Evolutionary conservation across 2,888 invertebrate genomes (phyloP).

Genomic region (Tanypteryx hageni): DNA sequence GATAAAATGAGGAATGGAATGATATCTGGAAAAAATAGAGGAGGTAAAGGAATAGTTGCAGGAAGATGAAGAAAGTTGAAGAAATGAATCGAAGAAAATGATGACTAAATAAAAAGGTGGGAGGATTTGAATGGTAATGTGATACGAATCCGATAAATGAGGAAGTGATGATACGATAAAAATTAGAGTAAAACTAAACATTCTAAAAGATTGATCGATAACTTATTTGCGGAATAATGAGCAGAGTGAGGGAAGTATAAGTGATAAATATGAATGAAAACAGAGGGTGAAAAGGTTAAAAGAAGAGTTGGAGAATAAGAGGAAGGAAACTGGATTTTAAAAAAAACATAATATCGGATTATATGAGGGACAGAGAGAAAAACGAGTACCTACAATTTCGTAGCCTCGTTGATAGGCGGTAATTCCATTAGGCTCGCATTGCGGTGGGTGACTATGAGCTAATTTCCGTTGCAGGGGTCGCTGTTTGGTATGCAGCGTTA

Average conservation of each 20-base stretch:
- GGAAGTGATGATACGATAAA: no score
- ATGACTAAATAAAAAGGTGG: no score
- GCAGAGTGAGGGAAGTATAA: no score
- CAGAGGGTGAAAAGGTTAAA: not conserved
- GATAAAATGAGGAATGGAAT: not conserved
- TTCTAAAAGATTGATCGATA: no score
- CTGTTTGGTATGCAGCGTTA: not conserved
- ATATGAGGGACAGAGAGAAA: not conserved
- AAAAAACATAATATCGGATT: conserved; percentile 38
- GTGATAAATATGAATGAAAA: no score
- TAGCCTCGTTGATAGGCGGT: conserved; percentile 23
- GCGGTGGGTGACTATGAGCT: conserved; percentile 32
- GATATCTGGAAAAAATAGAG: not conserved
- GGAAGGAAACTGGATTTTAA: not conserved
- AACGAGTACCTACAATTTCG: conserved; percentile 48
- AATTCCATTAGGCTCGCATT: conserved; percentile 55
- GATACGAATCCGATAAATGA: no score
- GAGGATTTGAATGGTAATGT: no score
- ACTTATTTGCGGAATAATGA: no score
- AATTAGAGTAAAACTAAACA: no score
- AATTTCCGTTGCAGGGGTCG: conserved; percentile 51
- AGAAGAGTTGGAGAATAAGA: not conserved
- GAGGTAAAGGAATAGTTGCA: not conserved
- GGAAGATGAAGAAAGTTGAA: not conserved
- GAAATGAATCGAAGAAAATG: no score